phyloP scores from a whole-genome alignment of 53 echinoderm and acorn worm species.

The Holothuria scabra region DNA sequence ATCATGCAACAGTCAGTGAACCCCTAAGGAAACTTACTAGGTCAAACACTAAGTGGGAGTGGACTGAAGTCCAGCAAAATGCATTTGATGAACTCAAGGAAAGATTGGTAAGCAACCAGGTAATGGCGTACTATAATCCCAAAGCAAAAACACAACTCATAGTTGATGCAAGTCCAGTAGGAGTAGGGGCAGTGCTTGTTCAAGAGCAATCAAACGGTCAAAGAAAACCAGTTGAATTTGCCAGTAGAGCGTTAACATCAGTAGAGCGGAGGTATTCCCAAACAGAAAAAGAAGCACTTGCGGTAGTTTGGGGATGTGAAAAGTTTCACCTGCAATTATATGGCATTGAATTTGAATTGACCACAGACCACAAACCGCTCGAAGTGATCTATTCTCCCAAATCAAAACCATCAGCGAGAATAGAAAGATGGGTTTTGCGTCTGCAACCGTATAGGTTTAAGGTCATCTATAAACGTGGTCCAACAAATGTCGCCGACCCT shows the following conservation, averaged over 20 bases:
- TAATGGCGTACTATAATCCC: no score
- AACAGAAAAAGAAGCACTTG: slow-evolving; percentile 1
- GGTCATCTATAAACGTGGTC: not conserved
- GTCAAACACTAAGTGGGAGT: no score
- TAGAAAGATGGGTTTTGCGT: not conserved
- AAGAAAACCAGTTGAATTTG: slow-evolving; percentile 18
- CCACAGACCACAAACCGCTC: not conserved
- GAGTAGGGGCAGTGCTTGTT: slow-evolving; percentile 2
- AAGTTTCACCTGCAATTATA: not conserved
- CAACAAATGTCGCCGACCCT: not conserved
- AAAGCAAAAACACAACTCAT: no score
- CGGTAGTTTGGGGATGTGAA: not conserved
- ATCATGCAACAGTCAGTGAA: no score
- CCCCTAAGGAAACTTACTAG: no score
- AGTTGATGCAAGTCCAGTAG: no score
- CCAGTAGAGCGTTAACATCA: not conserved
- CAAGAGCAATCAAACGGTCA: not conserved
- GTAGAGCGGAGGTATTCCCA: slow-evolving; percentile 5
- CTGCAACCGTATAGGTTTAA: not conserved
- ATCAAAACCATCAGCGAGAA: not conserved
- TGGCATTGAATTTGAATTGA: slow-evolving; percentile 6
- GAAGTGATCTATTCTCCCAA: not conserved
- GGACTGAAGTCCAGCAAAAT: no score
- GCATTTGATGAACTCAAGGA: no score
- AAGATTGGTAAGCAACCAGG: no score